Conservation (phyloP, 1,140 invertebrate species). For the Drosophila novamexicana region DNA sequence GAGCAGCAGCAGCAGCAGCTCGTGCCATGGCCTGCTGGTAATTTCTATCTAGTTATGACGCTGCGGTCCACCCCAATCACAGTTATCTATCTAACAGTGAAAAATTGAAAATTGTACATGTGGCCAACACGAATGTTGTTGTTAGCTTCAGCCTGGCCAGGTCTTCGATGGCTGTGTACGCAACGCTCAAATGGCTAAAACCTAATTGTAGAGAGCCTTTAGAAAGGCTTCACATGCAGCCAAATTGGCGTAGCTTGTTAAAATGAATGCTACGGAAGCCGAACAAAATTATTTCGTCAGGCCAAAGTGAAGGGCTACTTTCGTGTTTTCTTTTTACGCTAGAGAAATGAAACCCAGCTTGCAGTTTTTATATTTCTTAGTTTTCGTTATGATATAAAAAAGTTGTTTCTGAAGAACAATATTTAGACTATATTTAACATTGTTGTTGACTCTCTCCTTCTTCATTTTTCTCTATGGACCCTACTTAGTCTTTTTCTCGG, state of each 20-base stretch:
- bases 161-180: slow-evolving; percentile 25
- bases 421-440: no score
- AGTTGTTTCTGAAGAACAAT: no score
- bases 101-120: slow-evolving; percentile 76
- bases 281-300: slow-evolving; percentile 7
- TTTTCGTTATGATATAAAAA: no score
- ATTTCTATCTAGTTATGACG: slow-evolving; percentile 67
- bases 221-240: slow-evolving; percentile 25
- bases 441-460: no score
- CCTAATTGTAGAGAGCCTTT: slow-evolving; percentile 26
- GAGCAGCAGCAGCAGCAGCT: slow-evolving; percentile 18
- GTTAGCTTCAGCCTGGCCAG: slow-evolving; percentile 9
- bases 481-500: no score
- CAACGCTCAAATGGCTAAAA: slow-evolving; percentile 21
- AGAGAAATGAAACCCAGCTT: neutral
- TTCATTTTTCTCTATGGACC: no score
- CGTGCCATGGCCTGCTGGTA: slow-evolving; percentile 58
- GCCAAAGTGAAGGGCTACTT: slow-evolving; percentile 15
- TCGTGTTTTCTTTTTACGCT: neutral
- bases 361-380: no score
- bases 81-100: slow-evolving; percentile 80
- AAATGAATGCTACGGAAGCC: slow-evolving; percentile 37
- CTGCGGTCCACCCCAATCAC: slow-evolving; percentile 54
- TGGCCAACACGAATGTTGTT: slow-evolving; percentile 25
- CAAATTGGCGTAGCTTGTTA: slow-evolving; percentile 23